These are phyloP conservation scores for Zygaena filipendulae DNA, from an alignment of 2,888 invertebrate species.

Conservation along the genomic window DNA sequence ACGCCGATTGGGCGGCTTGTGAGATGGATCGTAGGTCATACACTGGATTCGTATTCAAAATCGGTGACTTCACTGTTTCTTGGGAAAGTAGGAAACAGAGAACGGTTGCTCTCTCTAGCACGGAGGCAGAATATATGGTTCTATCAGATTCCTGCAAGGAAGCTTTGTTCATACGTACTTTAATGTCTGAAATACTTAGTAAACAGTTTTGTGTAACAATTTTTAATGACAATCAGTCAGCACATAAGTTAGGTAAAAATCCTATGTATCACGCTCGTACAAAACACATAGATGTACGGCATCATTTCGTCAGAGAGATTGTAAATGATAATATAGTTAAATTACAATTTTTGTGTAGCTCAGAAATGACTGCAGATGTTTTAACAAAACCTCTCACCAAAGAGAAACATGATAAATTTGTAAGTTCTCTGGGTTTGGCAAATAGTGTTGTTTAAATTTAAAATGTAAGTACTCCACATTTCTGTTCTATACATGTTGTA, in stretches of 20 bases:
- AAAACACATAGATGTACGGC: conserved; percentile 11
- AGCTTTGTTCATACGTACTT: conserved; percentile 5
- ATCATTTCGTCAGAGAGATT: conserved; percentile 12
- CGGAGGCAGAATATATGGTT: conserved; percentile 15
- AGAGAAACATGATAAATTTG: conserved; percentile 4
- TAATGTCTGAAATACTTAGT: conserved; percentile 3
- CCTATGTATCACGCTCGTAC: conserved; percentile 8
- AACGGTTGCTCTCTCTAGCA: conserved; percentile 12
- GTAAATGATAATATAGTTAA: conserved; percentile 2
- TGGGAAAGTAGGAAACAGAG: conserved; percentile 15
- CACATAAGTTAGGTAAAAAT: conserved; percentile 4
- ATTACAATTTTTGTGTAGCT: conserved; percentile 6
- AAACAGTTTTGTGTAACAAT: conserved; percentile 3
- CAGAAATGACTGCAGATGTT: conserved; percentile 8
- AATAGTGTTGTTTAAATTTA: too few relatives aligned
- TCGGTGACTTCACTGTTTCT: conserved; percentile 6
- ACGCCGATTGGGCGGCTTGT: conserved; percentile 12
- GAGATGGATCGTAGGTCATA: conserved; percentile 8
- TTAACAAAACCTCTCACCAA: conserved; percentile 6
- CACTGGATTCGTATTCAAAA: conserved; percentile 9
- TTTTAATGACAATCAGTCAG: conserved; percentile 8
- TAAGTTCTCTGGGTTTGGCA: conserved; percentile 4
- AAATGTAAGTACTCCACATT: too few relatives aligned
- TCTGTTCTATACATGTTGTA: too few relatives aligned
- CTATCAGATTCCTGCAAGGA: conserved; percentile 11